Evolutionary conservation across 2,113 vertebrate species (phyloP).

Genomic region (Fukomys damarensis): DNA sequence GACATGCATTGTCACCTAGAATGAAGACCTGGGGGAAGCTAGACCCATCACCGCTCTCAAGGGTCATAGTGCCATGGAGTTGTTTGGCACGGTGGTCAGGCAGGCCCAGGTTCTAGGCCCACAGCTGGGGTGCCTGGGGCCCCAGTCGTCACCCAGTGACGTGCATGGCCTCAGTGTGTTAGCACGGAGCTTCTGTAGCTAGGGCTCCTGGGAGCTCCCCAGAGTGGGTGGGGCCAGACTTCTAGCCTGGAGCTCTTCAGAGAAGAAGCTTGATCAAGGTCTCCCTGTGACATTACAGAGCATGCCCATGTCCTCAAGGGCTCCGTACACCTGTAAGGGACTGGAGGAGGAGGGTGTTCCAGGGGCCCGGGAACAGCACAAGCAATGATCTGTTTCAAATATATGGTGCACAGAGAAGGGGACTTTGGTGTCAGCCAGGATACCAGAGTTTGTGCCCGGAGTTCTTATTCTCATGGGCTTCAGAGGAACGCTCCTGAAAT

Average conservation of each 20-base stretch:
- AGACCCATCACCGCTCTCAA: background rate
- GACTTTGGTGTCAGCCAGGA: background rate
- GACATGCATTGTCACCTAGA: background rate
- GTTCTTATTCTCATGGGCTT: background rate
- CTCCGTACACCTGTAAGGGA: background rate
- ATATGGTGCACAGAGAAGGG: background rate
- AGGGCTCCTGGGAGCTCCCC: background rate
- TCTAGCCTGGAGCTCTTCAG: background rate
- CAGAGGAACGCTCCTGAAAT: background rate
- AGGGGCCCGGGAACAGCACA: background rate
- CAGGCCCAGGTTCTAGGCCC: background rate
- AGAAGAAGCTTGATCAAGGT: background rate
- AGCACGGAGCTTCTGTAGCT: background rate
- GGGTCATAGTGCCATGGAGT: fast-evolving
- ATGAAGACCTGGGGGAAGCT: background rate
- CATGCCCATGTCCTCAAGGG: background rate
- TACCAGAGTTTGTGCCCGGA: background rate
- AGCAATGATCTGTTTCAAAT: background rate
- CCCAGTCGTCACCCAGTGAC: background rate
- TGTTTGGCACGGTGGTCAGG: background rate
- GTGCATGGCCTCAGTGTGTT: background rate
- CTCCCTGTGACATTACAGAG: background rate
- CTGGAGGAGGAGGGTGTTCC: background rate
- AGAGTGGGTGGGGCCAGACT: background rate
- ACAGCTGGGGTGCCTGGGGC: background rate